Evolutionary conservation across 1,140 invertebrate genomes (phyloP), one percentile per base, ranked within the genome.

Genomic region (Camponotus vicinus): DNA sequence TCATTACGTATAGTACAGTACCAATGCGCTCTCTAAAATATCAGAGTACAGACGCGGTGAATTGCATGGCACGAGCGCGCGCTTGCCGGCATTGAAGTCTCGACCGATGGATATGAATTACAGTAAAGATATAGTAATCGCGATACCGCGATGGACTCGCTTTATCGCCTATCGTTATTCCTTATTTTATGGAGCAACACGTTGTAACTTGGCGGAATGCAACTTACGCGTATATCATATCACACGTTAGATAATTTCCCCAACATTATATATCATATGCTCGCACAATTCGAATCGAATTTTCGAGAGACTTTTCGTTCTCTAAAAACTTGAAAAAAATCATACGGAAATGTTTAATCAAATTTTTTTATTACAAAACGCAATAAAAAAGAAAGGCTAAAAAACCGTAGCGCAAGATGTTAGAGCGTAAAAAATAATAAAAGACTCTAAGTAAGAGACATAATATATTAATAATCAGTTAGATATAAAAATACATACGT

Each of bases 51-150:
- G 34, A 83, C 69, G 57, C 57, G 57, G 55, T 42, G 55, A 83
- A 83, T 83, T 75, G 79, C 69, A 83, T 34, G 57, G 69, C 79
- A 83, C 79, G 55, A 37, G 45, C 77, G 78, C 78, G 45, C 77
- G 78, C 78, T 82, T 82, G 55, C 85, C 85, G 64, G 85, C 85
- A 86, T 86, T 86, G 67, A 86, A 86, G 66, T 86, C 85, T 82
- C 85, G 57, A n/a, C 21, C 85, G 64, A 86, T 80, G 85, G 69
- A 63, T 83, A 71, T 37, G 79, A 83, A 83, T 83, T 83, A 83
- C 55, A 37, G 40, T 75, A 83, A 83, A 83, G 79, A 83, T 82
- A 82, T 71, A 61, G 67, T 75, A 83, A 83, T 83, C 69, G 69
- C 55, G 55, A 83, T 83, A 18, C 78, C 79, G 49, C 49, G 27